A percentile compares a stretch with the other conserved stretches of the same genome.
These are phyloP conservation scores for Phalacrocorax pelagicus DNA, from an alignment of 2,113 vertebrate genomes.

Conservation along the genomic window DNA sequence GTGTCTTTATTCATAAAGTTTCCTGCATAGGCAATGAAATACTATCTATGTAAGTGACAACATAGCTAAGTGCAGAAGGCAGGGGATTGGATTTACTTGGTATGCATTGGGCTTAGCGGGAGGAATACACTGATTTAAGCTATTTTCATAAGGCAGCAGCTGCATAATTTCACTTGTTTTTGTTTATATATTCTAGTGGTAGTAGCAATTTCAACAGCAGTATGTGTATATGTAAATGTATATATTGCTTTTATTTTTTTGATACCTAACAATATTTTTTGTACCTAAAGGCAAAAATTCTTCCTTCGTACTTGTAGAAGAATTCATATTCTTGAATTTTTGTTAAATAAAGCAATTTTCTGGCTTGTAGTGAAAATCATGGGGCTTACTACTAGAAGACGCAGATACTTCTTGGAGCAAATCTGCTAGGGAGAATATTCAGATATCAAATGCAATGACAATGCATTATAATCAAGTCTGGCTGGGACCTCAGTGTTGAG, in stretches of 20 bases:
- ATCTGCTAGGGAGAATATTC: background rate
- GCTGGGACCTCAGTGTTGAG: background rate
- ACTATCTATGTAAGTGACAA: constrained; percentile 14
- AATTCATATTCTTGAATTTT: background rate
- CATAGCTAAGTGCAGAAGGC: background rate
- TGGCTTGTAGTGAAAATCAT: background rate
- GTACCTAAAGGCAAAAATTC: background rate
- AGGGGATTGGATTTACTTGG: background rate
- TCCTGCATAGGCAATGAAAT: constrained; percentile 46
- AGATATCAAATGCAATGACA: background rate
- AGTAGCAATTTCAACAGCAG: background rate
- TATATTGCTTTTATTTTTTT: background rate
- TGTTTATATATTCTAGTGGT: background rate
- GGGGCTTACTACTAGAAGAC: background rate
- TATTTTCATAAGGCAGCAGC: constrained; percentile 15
- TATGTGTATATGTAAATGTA: background rate
- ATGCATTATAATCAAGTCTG: background rate
- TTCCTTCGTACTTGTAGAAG: background rate
- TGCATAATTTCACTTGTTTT: constrained; percentile 45
- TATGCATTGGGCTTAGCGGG: constrained; percentile 13
- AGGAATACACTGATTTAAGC: constrained; percentile 25
- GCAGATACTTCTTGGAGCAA: background rate
- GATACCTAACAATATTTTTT: background rate
- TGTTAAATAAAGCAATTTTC: background rate
- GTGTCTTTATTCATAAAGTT: constrained; percentile 28